Conservation (phyloP, 2,113 vertebrate genomes). For the Erythrolamprus reginae region DNA sequence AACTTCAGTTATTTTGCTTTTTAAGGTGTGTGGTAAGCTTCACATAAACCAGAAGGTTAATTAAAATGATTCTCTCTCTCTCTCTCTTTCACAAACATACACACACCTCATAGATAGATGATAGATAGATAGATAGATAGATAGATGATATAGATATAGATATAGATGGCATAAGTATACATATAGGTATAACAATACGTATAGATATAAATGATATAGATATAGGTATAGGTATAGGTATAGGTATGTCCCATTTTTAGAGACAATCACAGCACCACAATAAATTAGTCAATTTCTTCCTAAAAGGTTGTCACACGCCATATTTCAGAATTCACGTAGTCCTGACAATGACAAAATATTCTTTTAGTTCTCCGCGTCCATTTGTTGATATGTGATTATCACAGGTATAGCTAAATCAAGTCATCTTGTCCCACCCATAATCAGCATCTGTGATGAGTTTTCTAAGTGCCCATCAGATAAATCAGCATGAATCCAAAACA, state of each 20-base stretch:
- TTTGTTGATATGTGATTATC: background rate
- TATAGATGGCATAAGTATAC: no score
- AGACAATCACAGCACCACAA: background rate
- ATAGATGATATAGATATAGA: no score
- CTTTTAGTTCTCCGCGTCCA: background rate
- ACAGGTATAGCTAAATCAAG: background rate
- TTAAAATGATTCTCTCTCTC: background rate
- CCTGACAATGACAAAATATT: background rate
- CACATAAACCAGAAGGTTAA: background rate
- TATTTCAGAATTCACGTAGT: background rate
- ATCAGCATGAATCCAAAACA: conserved; percentile 13
- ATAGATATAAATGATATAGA: no score
- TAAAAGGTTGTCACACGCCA: background rate
- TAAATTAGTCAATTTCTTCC: background rate
- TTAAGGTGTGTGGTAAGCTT: background rate
- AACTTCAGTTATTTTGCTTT: background rate
- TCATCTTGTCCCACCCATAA: background rate
- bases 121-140: no score
- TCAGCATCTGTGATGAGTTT: background rate
- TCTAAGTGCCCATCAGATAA: background rate
- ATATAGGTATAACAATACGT: no score
- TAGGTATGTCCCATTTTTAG: background rate
- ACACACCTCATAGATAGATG: no score
- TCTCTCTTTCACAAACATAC: no score
- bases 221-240: no score